These are phyloP conservation scores for Drosophila ogumai DNA, from an alignment of 1,140 invertebrate species.

Conservation along the genomic window DNA sequence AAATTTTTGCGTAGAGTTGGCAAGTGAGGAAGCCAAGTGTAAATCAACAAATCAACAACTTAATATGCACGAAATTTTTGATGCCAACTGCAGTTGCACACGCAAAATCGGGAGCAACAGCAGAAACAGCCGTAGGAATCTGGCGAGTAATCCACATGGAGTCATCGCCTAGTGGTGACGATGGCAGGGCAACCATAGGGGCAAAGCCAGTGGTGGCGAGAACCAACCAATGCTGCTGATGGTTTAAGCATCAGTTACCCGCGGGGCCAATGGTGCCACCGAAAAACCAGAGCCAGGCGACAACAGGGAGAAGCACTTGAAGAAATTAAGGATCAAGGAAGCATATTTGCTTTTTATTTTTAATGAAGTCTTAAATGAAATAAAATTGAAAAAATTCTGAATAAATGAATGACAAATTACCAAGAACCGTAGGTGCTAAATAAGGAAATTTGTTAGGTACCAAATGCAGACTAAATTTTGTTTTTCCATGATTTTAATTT, in stretches of 20 bases:
- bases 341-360: not conserved
- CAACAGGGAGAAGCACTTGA: not conserved
- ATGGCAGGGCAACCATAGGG: slow-evolving; percentile 8
- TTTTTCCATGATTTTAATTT: too few species aligned
- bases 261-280: slow-evolving; percentile 25
- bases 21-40: slow-evolving; percentile 38
- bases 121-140: slow-evolving; percentile 9
- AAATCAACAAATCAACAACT: slow-evolving; percentile 78
- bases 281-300: slow-evolving; percentile 30
- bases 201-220: slow-evolving; percentile 7
- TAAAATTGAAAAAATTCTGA: not conserved
- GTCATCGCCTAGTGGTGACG: slow-evolving; percentile 14
- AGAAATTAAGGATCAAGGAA: not conserved
- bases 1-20: slow-evolving; percentile 2
- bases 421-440: not conserved
- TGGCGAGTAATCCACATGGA: slow-evolving; percentile 29
- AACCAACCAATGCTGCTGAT: slow-evolving; percentile 13
- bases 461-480: too few species aligned
- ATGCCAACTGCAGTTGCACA: slow-evolving; percentile 49
- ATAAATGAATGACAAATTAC: not conserved
- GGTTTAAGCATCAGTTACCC: slow-evolving; percentile 45
- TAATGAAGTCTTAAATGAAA: too few species aligned
- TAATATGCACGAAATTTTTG: slow-evolving; percentile 71
- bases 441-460: too few species aligned
- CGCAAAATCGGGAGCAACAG: slow-evolving; percentile 22